phyloP scores from a whole-genome alignment of 2,797 vertebrate genomes.

The Rhinichthys osculus region DNA sequence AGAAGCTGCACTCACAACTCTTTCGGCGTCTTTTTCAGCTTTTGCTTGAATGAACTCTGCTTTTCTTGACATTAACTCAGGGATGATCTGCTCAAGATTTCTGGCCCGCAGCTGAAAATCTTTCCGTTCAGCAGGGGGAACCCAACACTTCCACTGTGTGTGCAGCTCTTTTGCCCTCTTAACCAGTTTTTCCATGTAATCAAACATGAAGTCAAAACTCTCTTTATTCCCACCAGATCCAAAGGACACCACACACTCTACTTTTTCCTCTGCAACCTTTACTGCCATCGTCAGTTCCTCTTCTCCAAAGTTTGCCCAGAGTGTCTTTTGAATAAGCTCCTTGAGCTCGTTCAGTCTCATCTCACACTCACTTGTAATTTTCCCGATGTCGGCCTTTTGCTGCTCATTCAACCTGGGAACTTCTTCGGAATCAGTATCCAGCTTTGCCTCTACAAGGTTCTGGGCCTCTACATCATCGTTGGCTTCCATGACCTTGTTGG shows the following conservation, averaged over 20 bases:
- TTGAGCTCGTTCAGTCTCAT: not conserved
- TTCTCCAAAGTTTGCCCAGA: not conserved
- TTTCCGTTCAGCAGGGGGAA: not conserved
- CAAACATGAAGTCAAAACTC: not conserved
- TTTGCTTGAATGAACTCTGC: not conserved
- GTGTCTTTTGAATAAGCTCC: not conserved
- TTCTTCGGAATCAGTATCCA: not conserved
- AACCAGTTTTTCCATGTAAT: not conserved
- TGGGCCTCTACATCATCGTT: conserved; percentile 37
- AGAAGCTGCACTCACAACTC: not conserved
- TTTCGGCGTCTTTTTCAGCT: not conserved
- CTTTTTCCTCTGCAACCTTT: not conserved
- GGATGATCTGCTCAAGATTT: not conserved
- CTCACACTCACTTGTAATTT: not conserved
- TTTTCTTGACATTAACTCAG: not conserved
- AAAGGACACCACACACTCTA: not conserved
- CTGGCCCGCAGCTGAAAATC: not conserved
- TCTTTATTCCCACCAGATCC: not conserved
- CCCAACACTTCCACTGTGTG: not conserved
- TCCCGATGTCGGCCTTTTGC: conserved; percentile 20
- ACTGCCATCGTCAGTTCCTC: not conserved
- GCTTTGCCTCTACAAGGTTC: conserved; percentile 11
- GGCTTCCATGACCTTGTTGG: conserved; percentile 41
- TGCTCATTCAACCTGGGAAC: conserved; percentile 8
- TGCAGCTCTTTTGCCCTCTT: not conserved